Conservation (phyloP, 1,140 invertebrate species). For the Drosophila insularis region DNA sequence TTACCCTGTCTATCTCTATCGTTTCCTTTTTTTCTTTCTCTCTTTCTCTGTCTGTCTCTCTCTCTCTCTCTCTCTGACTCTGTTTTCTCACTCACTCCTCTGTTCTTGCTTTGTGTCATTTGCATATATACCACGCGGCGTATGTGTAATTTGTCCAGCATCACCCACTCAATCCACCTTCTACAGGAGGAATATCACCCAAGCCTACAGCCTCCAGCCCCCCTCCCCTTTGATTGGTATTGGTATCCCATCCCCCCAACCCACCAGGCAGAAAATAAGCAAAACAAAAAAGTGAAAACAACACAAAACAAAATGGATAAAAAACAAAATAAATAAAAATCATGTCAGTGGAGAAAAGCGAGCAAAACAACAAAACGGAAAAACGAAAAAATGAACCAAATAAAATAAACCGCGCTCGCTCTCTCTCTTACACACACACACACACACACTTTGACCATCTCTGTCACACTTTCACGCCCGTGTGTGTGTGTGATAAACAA, state of each 20-base stretch:
- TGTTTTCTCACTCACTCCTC: not conserved
- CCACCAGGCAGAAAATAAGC: constrained; percentile 54
- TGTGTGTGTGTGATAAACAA: constrained; percentile 59
- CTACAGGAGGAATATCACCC: not conserved
- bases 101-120: constrained; percentile 34
- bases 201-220: not conserved
- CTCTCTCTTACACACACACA: not conserved
- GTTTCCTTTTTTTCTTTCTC: no score
- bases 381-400: constrained; percentile 76
- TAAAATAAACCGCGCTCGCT: constrained; percentile 35
- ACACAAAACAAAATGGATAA: constrained; percentile 48
- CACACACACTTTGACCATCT: not conserved
- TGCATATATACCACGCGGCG: constrained; percentile 47
- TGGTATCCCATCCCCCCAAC: not conserved
- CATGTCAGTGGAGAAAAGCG: constrained; percentile 77
- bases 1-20: not conserved
- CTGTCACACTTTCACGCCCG: not conserved
- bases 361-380: constrained; percentile 64
- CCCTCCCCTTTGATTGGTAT: not conserved
- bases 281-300: constrained; percentile 78
- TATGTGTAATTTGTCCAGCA: constrained; percentile 58
- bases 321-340: constrained; percentile 51
- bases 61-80: not conserved
- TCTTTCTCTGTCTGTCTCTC: not conserved
- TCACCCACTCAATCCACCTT: constrained; percentile 32